Evolutionary conservation across 2,113 vertebrate genomes (phyloP).

Genomic region (Rousettus leschenaultii): DNA sequence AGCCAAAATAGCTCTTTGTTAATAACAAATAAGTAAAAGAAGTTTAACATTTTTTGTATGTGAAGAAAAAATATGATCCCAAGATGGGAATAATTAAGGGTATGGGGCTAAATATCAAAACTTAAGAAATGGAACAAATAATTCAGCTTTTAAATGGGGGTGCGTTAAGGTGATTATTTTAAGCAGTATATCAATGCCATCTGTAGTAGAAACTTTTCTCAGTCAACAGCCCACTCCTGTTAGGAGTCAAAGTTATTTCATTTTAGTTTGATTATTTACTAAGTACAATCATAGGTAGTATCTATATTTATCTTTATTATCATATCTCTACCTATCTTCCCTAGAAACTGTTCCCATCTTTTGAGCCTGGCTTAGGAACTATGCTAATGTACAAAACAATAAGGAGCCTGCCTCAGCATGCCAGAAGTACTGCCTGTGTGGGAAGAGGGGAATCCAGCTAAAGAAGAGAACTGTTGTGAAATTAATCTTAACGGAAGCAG

Average conservation of each 20-base stretch:
- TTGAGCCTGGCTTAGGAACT: not conserved
- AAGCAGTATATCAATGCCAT: not conserved
- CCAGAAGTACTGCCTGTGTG: not conserved
- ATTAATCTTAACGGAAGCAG: not conserved
- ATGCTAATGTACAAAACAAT: not conserved
- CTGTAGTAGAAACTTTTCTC: not conserved
- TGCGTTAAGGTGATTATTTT: not conserved
- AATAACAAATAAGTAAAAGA: not conserved
- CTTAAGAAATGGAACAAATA: not conserved
- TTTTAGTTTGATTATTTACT: not conserved
- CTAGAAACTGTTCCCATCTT: not conserved
- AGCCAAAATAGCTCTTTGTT: not conserved
- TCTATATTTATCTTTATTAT: not conserved
- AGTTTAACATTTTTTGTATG: not conserved
- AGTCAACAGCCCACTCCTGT: not conserved
- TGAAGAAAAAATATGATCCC: not conserved
- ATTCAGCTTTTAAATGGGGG: not conserved
- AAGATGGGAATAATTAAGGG: not conserved
- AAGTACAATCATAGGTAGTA: not conserved
- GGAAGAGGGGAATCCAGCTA: not conserved
- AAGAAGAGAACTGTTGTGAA: not conserved
- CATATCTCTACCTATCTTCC: not conserved
- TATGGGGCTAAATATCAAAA: not conserved
- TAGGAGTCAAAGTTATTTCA: not conserved
- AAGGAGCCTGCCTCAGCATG: not conserved